These are phyloP conservation scores for Streblospio benedicti DNA, from an alignment of 1,140 invertebrate species.

Conservation along the genomic window DNA sequence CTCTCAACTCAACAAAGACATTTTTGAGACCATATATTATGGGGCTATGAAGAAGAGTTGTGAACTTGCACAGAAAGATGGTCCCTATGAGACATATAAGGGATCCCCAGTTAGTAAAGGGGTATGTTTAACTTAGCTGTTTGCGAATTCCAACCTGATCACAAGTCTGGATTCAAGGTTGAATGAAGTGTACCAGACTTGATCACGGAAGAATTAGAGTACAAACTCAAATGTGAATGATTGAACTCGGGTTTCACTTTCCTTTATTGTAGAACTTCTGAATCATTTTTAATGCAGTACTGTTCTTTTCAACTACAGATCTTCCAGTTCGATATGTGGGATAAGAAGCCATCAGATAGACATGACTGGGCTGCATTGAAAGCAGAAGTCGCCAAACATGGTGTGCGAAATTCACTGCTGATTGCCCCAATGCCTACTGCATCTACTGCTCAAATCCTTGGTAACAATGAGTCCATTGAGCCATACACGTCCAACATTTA, in stretches of 20 bases:
- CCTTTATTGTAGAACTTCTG: too few species aligned
- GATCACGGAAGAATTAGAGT: too few species aligned
- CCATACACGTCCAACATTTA: constrained; percentile 98
- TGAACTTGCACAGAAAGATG: constrained; percentile 79
- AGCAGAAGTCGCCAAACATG: constrained; percentile 69
- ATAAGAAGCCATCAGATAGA: constrained; percentile 71
- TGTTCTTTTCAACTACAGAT: too few species aligned
- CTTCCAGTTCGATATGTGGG: constrained; percentile 98
- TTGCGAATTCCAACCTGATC: too few species aligned
- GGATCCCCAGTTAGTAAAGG: constrained; percentile 90
- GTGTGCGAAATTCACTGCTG: constrained; percentile 87
- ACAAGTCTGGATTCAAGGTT: too few species aligned
- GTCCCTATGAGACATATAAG: constrained; percentile 82
- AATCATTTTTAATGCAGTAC: too few species aligned
- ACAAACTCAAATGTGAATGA: too few species aligned
- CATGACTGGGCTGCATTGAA: constrained; percentile 86
- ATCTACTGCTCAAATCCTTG: constrained; percentile 96
- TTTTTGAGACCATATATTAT: constrained; percentile 98
- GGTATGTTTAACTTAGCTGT: too few species aligned
- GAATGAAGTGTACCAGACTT: too few species aligned
- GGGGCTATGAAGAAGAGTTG: constrained; percentile 91
- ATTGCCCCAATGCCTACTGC: constrained; percentile 98
- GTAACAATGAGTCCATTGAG: constrained; percentile 98
- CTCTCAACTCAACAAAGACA: constrained; percentile 79
- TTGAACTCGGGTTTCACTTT: too few species aligned